A percentile compares a stretch with the other conserved stretches of the same genome.
Conservation (phyloP, 2,888 invertebrate species). For the Romanomermis culicivorax region DNA sequence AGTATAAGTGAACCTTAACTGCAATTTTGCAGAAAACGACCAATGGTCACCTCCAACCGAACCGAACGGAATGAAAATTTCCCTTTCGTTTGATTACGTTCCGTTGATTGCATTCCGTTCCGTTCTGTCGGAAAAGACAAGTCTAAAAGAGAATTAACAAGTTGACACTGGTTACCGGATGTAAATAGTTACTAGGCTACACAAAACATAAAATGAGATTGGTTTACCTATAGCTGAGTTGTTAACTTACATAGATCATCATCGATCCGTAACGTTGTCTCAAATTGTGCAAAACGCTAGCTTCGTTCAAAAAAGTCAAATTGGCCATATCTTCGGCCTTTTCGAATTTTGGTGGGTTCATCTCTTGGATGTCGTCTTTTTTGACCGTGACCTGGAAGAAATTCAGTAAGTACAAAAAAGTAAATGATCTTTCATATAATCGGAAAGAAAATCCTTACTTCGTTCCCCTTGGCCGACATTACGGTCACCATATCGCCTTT, state of each 20-base stretch:
- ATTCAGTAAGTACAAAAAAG: background rate
- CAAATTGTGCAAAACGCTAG: conserved; percentile 92
- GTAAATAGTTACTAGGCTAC: no score
- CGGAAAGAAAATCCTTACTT: conserved; percentile 10
- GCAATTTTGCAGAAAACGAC: no score
- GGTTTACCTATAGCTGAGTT: no score
- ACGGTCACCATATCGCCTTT: conserved; percentile 20
- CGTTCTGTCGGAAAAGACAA: no score
- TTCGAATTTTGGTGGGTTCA: conserved; percentile 94
- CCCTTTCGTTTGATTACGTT: no score
- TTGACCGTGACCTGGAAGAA: conserved; percentile 40
- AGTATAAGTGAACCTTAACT: no score
- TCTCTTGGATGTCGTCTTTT: conserved; percentile 73
- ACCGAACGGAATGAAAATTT: no score
- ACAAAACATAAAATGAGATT: no score
- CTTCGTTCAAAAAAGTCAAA: conserved; percentile 95
- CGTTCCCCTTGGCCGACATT: conserved; percentile 18
- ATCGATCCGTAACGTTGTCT: conserved; percentile 89
- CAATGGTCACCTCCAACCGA: no score
- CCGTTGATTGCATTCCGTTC: no score
- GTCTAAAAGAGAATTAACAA: no score
- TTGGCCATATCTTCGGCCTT: conserved; percentile 96
- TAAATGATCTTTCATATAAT: background rate
- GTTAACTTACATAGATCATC: conserved; percentile 79
- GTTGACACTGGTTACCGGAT: no score